Percentiles rank a stretch among this genome's conserved stretches.
phyloP scores from a whole-genome alignment of 2,888 invertebrate genomes.

The Heliconius charithonia region DNA sequence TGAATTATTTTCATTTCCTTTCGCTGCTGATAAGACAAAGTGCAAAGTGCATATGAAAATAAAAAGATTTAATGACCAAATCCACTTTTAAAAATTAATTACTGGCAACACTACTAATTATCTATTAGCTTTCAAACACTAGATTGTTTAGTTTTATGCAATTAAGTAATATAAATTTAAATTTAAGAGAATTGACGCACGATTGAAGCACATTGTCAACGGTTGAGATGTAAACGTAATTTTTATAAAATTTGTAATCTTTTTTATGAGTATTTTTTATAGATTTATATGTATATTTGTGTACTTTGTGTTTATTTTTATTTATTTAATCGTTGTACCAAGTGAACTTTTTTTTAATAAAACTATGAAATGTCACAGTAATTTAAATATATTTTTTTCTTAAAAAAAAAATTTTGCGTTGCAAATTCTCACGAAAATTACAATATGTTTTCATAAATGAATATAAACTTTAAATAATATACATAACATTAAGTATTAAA shows the following conservation, averaged over 20 bases:
- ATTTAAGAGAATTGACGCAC: slow-evolving; percentile 24
- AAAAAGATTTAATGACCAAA: no score
- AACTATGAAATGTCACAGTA: background rate
- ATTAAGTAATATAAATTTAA: background rate
- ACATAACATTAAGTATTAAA: background rate
- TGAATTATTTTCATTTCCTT: no score
- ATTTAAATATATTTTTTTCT: background rate
- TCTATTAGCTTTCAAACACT: slow-evolving; percentile 21
- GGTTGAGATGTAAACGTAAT: background rate
- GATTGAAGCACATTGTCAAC: slow-evolving; percentile 16
- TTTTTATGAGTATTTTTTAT: background rate
- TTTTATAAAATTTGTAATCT: slow-evolving; percentile 4
- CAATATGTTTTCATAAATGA: background rate
- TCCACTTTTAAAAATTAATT: background rate
- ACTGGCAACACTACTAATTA: slow-evolving; percentile 10
- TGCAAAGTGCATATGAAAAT: no score
- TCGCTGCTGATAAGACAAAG: no score
- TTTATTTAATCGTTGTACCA: background rate
- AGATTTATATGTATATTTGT: slow-evolving; percentile 12
- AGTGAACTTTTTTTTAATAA: background rate
- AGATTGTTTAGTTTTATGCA: slow-evolving; percentile 19
- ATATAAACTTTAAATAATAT: background rate
- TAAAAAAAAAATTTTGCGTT: background rate
- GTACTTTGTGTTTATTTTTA: background rate
- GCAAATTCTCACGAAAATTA: background rate